Evolutionary conservation across 2,797 vertebrate species (phyloP).

Genomic region (Gymnocypris eckloni): DNA sequence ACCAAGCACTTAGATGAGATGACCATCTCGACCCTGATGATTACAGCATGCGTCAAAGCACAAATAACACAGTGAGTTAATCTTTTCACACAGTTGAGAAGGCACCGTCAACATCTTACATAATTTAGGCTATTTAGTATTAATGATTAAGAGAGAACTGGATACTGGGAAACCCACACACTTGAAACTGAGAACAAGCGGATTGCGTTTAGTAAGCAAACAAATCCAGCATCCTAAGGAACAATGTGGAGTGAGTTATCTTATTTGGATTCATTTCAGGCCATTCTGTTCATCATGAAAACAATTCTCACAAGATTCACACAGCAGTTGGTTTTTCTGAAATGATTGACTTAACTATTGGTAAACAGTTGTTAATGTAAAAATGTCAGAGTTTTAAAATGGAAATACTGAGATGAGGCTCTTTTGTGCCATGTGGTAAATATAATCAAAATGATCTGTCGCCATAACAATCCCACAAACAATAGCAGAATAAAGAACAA

Average conservation of each 20-base stretch:
- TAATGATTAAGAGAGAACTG: conserved; percentile 4
- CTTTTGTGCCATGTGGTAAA: conserved; percentile 29
- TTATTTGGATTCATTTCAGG: not conserved
- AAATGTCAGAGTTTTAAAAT: not conserved
- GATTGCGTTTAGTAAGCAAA: not conserved
- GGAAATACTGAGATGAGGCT: not conserved
- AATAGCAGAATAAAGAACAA: conserved; percentile 29
- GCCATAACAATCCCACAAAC: conserved; percentile 40
- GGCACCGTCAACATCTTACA: not conserved
- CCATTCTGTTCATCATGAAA: not conserved
- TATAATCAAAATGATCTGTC: conserved; percentile 17
- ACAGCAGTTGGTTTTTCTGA: not conserved
- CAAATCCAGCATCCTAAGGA: not conserved
- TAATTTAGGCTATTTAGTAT: conserved; percentile 17
- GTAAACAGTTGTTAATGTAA: not conserved
- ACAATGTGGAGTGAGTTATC: not conserved
- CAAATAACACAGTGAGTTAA: conserved; percentile 30
- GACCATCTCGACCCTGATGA: conserved; percentile 29
- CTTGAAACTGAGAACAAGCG: not conserved
- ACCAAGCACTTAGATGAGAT: conserved; percentile 42
- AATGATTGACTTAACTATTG: conserved; percentile 13
- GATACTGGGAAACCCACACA: not conserved
- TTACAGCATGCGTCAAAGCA: conserved; percentile 13
- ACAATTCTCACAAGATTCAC: not conserved
- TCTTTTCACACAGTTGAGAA: conserved; percentile 7